Conservation (phyloP, 2,888 invertebrate genomes). For the Nomada ferruginata region DNA sequence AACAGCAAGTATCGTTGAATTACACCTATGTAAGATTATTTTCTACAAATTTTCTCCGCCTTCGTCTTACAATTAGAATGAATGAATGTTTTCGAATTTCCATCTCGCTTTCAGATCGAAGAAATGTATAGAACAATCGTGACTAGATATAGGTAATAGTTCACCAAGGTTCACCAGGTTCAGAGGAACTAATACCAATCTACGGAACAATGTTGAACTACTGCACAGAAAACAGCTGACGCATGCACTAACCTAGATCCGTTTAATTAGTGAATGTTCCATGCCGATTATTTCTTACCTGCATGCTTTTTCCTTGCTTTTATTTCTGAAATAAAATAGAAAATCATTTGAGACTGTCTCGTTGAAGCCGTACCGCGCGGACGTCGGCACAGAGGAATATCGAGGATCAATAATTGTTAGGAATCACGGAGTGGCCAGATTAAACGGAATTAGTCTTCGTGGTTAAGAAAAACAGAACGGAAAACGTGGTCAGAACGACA, state of each 20-base stretch:
- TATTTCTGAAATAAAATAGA: conserved; percentile 87
- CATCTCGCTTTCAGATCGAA: neutral
- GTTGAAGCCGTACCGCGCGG: conserved; percentile 26
- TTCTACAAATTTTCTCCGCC: conserved; percentile 15
- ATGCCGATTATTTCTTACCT: conserved; percentile 85
- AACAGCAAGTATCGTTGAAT: neutral
- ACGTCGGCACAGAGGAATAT: conserved; percentile 9
- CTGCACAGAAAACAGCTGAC: conserved; percentile 16
- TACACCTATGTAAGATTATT: neutral
- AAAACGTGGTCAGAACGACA: conserved; percentile 26
- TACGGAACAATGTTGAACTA: conserved; percentile 31
- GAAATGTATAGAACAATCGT: neutral
- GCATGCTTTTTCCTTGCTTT: conserved; percentile 90
- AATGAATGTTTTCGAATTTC: too few species aligned
- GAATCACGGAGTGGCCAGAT: neutral
- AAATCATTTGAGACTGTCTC: conserved; percentile 69
- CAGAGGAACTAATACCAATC: conserved; percentile 21
- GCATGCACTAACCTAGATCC: conserved; percentile 54
- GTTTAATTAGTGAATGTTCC: conserved; percentile 53
- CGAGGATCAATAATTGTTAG: conserved; percentile 12
- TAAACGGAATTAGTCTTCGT: conserved; percentile 36
- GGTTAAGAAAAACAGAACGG: conserved; percentile 16
- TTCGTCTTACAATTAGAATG: neutral
- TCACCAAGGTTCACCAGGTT: conserved; percentile 1
- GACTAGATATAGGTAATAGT: neutral